phyloP scores from a whole-genome alignment of 2,797 vertebrate genomes.

The Spheniscus humboldti region DNA sequence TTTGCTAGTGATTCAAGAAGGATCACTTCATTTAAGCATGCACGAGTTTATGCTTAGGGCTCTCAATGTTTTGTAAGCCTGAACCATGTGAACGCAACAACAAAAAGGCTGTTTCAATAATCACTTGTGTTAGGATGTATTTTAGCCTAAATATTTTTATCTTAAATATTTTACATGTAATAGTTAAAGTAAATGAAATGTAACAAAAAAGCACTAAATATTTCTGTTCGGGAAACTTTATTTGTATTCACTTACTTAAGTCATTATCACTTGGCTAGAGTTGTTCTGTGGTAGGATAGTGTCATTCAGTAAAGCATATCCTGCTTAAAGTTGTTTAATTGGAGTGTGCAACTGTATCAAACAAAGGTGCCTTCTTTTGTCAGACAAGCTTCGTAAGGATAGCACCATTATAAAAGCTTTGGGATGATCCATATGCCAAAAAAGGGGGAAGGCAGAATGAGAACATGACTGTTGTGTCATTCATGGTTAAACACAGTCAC shows the following conservation, averaged over 20 bases:
- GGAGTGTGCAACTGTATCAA: neutral
- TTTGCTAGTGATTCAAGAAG: neutral
- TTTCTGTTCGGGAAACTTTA: neutral
- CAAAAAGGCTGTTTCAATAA: neutral
- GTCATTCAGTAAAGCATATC: neutral
- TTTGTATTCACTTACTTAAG: neutral
- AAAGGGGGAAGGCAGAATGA: neutral
- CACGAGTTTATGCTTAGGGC: neutral
- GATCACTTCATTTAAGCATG: neutral
- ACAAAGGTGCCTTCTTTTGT: neutral
- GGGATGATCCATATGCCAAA: neutral
- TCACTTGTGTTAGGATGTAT: neutral
- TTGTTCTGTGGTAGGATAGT: neutral
- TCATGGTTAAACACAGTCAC: neutral
- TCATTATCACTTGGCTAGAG: neutral
- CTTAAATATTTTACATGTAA: neutral
- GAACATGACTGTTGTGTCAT: neutral
- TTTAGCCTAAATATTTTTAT: neutral
- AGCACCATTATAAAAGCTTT: neutral
- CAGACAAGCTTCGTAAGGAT: neutral
- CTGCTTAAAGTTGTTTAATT: neutral
- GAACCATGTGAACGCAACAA: neutral
- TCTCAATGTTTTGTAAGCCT: neutral
- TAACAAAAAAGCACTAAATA: neutral
- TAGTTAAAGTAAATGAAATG: neutral